Evolutionary conservation across 2,797 vertebrate species (phyloP), one percentile per base, ranked within the genome.

Genomic region (Anguilla marmorata): DNA sequence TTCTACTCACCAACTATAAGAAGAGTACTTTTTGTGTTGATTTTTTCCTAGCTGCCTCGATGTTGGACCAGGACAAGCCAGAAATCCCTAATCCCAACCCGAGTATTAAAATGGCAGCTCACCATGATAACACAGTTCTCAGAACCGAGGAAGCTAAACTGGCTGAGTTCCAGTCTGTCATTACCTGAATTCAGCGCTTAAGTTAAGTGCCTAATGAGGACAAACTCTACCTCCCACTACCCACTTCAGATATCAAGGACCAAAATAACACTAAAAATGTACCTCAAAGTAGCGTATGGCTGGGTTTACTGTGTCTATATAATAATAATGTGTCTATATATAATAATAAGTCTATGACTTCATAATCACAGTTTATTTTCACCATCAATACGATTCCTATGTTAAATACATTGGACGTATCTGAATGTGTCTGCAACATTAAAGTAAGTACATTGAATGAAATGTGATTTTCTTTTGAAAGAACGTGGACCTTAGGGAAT

Each of bases 121-220:
- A n/a, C 21, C 60, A 41, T n/a, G 2, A 3, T 8, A 66, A 2
- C 60, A 11, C 60, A n/a, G 60, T 66, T n/a, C 60, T 66, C n/a
- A 66, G 63, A 66, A 66, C 24, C 24, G n/a, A 66, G 7, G 24
- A 27, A n/a, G 63, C n/a, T 27, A 66, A 66, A 66, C 3, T 66
- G 24, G 63, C n/a, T 66, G 11, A 66, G 24, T 66, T 66, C 24
- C 63, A 9, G 24, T 41, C 24, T 66, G 63, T 27, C 24, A 66
- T 27, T 66, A 24, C 24, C 63, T 27, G n/a, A 66, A 66, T 14
- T 4, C 24, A 66, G 63, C 1, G 24, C 63, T 66, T 9, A 6
- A n/a, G n/a, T 66, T 66, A 66, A 66, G 63, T n/a, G 63, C n/a
- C n/a, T 66, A 66, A 66, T 27, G 63, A n/a, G 63, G 63, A 66